Base-by-base conservation (phyloP, 2,888 invertebrate species). In the Gastracanthus pulcherrimus region DNA sequence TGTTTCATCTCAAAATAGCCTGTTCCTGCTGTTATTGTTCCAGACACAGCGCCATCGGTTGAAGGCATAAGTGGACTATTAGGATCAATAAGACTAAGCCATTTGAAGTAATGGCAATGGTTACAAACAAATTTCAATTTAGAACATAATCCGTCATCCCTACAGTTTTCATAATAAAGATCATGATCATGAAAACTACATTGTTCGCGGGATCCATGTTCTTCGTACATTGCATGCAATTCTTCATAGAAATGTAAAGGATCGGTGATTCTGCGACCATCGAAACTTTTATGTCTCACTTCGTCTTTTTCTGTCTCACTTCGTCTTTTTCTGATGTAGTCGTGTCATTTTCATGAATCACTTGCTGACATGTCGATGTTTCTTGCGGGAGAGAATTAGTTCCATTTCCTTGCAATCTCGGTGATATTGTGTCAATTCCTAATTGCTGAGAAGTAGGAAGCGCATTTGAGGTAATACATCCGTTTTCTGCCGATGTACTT, bases 1-100 rank as follows among this genome's bases (percentile, higher is more conserved):
- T 85, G 81, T 79, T 85, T 60, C 31, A 86, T 55, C 60, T 84
- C 84, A 9, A 79, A 67, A 76, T 71, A 74, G 9, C 86, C 86
- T 11, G 62, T 83, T 13, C 86, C 86, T 11, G 64, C n/a, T 9
- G 41, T n/a, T 31, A 76, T 7, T 11, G 55, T 55, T 16, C 55
- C 76, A 29, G 60, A 7, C 13, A 75, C 69, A 3, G 70, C 80
- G 2, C 31, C 58, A 16, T 58, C 19, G 19, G 74, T 71, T 11
- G 51, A 13, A 34, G 51, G 34, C 38, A 71, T 55, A 19, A 16
- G 48, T 31, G 13, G 19, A n/a, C n/a, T 19, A 26, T 51, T n/a
- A 7, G 51, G 29, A 13, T 51, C 11, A 48, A 48, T 16, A 5
- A 45, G 19, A 23, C 4, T 16, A 16, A 70, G 19, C 51, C 51